Base-by-base conservation (phyloP, 1,140 invertebrate species). In the Idris sp. region DNA sequence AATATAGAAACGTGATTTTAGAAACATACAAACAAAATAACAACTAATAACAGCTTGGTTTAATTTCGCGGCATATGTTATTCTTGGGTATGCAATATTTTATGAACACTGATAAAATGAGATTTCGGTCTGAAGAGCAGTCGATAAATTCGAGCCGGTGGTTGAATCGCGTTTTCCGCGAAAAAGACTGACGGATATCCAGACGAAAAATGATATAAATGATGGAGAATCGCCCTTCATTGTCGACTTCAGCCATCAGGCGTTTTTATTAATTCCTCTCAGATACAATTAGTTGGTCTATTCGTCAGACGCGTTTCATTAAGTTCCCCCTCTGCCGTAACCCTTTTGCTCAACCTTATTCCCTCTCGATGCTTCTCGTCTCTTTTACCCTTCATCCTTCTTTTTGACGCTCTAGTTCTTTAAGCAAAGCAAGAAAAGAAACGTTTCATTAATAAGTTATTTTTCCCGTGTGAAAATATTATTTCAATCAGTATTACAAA, bases 251-350 rank as follows among this genome's bases (percentile, higher is more conserved):
- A 74, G 74, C 69, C 74, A 69, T 69, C 80, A 79, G 78, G 71
- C 80, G 79, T 83, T 87, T 86, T 86, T 87, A 87, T 87, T 87
- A 87, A 86, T 87, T 87, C 79, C 82, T 84, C 83, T 87, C 83
- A 79, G 84, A 86, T 86, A 87, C 86, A 86, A 87, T 86, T 87
- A 87, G 85, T 85, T 85, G 82, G 80, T 85, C 85, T 86, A 87
- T 87, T 87, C 84, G 84, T 87, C 85, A 85, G 82, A 84, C 82
- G 80, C 81, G 81, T 87, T 87, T 86, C 85, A 87, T 87, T 87
- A 87, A 86, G 79, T 84, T 81, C 78, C 78, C 78, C 80, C 69
- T 75, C 67, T 73, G 68, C 53, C 46, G 69, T 68, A 79, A 77
- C 77, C 79, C 81, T 79, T 82, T 77, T 44, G 62, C 77, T 74